These are phyloP conservation scores for Cyrtorhinus lividipennis DNA, from an alignment of 1,140 invertebrate species.

Conservation along the genomic window DNA sequence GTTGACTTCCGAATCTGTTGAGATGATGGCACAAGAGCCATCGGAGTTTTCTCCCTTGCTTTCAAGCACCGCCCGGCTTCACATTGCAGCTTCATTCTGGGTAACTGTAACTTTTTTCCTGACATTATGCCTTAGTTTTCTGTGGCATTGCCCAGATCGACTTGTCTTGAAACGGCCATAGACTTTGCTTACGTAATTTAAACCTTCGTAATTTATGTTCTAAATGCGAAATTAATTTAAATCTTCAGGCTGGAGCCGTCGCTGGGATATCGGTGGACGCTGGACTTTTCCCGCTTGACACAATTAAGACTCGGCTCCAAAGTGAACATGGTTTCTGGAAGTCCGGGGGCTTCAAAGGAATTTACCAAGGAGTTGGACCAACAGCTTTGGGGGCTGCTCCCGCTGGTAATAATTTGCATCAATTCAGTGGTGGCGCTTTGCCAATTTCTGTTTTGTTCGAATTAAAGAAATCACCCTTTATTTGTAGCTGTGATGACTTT, in stretches of 20 bases:
- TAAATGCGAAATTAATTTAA: too few relatives aligned
- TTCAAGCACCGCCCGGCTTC: background rate
- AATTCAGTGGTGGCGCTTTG: too few relatives aligned
- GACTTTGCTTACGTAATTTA: too few relatives aligned
- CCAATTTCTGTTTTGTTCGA: too few relatives aligned
- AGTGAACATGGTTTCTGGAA: constrained; percentile 71
- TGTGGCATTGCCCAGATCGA: too few relatives aligned
- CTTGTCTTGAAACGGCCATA: too few relatives aligned
- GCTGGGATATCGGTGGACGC: constrained; percentile 66
- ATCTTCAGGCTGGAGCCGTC: constrained; percentile 54
- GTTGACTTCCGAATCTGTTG: too few relatives aligned
- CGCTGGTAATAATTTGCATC: constrained; percentile 38
- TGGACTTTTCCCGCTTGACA: constrained; percentile 80
- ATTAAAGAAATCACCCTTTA: background rate
- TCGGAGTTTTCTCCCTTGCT: background rate
- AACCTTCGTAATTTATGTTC: too few relatives aligned
- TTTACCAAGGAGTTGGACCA: constrained; percentile 78
- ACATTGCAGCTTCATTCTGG: background rate
- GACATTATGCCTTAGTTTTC: too few relatives aligned
- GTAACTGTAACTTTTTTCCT: too few relatives aligned
- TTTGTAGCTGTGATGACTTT: too few relatives aligned
- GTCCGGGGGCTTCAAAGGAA: constrained; percentile 72
- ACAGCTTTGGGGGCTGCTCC: constrained; percentile 75
- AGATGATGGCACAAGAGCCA: background rate
- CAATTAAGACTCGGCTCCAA: constrained; percentile 86